phyloP scores from a whole-genome alignment of 2,888 invertebrate genomes.

The Parnassius orleans region DNA sequence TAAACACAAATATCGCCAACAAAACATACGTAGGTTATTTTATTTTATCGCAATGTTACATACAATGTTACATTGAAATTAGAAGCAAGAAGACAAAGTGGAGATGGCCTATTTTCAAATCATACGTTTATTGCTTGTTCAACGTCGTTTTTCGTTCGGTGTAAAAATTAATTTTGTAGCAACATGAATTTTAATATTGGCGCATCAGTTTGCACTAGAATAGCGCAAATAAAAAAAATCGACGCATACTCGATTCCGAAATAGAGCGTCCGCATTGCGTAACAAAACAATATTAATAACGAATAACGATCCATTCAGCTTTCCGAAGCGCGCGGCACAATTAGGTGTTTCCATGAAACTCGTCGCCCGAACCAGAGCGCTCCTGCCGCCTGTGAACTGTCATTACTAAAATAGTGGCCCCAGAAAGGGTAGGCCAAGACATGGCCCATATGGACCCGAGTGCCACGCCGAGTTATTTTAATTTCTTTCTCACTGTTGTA shows the following conservation, averaged over 20 bases:
- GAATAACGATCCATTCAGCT: constrained; percentile 54
- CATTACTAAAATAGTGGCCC: constrained; percentile 77
- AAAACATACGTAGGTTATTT: no score
- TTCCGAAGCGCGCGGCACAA: constrained; percentile 50
- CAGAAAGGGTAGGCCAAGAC: constrained; percentile 76
- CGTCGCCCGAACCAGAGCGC: constrained; percentile 30
- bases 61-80: no score
- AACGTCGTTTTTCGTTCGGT: background rate
- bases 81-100: background rate
- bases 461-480: constrained; percentile 53
- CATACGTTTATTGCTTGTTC: background rate
- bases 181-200: constrained; percentile 16
- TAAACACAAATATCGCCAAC: no score
- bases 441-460: constrained; percentile 67
- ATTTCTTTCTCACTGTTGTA: constrained; percentile 55
- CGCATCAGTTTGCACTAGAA: constrained; percentile 15
- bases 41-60: no score
- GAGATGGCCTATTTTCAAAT: background rate
- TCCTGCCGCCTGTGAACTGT: constrained; percentile 72
- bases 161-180: background rate
- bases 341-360: constrained; percentile 70
- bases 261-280: constrained; percentile 28
- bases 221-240: constrained; percentile 26
- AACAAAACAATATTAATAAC: constrained; percentile 43
- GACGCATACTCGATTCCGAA: constrained; percentile 24